Evolutionary conservation across 2,797 vertebrate species (phyloP), one percentile per base, ranked within the genome.

Genomic region (Alexandromys oeconomus): DNA sequence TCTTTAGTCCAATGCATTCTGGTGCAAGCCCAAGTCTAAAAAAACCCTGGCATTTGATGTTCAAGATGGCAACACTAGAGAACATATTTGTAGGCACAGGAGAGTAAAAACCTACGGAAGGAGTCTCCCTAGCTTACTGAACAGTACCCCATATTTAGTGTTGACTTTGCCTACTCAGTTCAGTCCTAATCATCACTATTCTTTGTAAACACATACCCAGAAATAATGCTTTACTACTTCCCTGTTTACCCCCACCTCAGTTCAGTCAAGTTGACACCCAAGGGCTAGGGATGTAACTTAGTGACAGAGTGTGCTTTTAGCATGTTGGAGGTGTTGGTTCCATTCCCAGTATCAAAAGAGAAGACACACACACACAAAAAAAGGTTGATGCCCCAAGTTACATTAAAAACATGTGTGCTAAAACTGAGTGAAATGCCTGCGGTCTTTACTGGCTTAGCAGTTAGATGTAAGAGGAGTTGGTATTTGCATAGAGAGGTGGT

Each of bases 391-490:
- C 9, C 2, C 11, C 61, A 82, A 46, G 57, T 67, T 77, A 69
- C 23, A 74, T 61, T 85, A 59, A 84, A 91, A 90, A 78, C 27
- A 76, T 25, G 37, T 19, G 27, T 63, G 59, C 65, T 40, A 5
- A 88, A 81, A 34, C 57, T 92, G 34, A 65, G 73, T 81, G 17
- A 94, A 67, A 51, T 74, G 34, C 40, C 57, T n/a, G 34, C 74
- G 57, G 40, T 91, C n/a, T 87, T 65, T 80, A 12, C 54, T 95
- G 93, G 67, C 61, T 81, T 93, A n/a, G 80, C 93, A 87, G 82
- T 77, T 40, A 82, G 92, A 94, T 12, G 87, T 78, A 74, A 65
- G 71, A 65, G 51, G 78, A 95, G 37, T 92, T 96, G 85, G 79
- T 93, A 40, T 81, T 93, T 92, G 25, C 1, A 11, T 37, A 71